These are phyloP conservation scores for Rapana venosa DNA, from an alignment of 2,888 invertebrate species.

Conservation along the genomic window DNA sequence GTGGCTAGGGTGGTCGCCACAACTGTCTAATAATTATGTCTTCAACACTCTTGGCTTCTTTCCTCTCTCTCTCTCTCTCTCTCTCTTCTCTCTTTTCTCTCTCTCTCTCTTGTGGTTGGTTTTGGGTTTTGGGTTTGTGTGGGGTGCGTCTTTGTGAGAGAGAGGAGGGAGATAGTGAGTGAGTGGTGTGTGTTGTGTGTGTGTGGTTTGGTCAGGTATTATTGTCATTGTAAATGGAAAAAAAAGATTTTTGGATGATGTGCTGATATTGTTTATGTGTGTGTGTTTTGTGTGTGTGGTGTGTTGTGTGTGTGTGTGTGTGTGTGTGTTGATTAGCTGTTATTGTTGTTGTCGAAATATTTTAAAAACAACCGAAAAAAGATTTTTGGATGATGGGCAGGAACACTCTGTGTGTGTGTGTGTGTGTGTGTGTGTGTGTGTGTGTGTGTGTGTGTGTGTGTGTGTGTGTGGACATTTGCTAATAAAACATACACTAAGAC, in stretches of 20 bases:
- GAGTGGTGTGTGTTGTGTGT: no score
- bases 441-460: conserved; percentile 20
- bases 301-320: conserved; percentile 28
- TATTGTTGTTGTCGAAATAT: no score
- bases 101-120: neutral
- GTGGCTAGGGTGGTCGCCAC: no score
- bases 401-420: neutral
- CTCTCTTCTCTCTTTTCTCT: neutral
- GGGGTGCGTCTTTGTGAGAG: neutral
- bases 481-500: neutral
- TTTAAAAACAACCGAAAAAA: no score
- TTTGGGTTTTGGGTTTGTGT: neutral
- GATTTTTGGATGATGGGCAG: no score
- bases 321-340: conserved; percentile 32
- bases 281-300: neutral
- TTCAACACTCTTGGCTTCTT: no score
- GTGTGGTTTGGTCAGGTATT: no score
- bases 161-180: no score
- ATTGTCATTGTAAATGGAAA: no score
- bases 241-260: no score
- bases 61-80: neutral
- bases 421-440: conserved; percentile 29
- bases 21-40: no score
- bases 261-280: neutral
- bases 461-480: neutral